Conservation (phyloP, 1,140 invertebrate genomes). For the Platorchestia sp. region DNA sequence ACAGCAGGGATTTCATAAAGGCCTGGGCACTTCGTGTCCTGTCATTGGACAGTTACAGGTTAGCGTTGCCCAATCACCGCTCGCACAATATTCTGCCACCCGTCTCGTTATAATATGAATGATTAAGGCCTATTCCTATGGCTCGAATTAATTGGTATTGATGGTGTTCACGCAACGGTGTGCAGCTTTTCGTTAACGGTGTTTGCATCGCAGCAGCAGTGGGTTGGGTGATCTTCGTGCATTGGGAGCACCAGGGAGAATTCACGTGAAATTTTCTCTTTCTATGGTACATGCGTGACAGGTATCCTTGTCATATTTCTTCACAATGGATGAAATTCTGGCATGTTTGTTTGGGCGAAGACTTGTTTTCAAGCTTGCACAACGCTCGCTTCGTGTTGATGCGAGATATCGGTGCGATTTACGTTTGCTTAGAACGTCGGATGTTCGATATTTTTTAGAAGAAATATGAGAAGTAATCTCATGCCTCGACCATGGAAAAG, state of each 20-base stretch:
- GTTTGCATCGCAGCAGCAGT: too few relatives aligned
- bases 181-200: too few relatives aligned
- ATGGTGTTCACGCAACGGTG: background rate
- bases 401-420: background rate
- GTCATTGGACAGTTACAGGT: slow-evolving; percentile 13
- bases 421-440: background rate
- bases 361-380: background rate
- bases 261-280: background rate
- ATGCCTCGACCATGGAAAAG: too few relatives aligned
- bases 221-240: too few relatives aligned
- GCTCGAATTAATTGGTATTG: background rate
- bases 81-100: background rate
- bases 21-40: background rate
- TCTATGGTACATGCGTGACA: background rate
- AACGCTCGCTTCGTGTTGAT: background rate
- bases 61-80: background rate
- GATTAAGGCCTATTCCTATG: background rate
- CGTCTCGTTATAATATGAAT: background rate
- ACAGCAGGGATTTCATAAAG: background rate
- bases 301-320: background rate
- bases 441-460: too few relatives aligned
- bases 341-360: too few relatives aligned
- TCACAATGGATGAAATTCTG: too few relatives aligned
- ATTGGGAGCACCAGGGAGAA: background rate
- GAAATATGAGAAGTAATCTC: too few relatives aligned